Evolutionary conservation across 2,888 invertebrate genomes (phyloP), one percentile per base, ranked within the genome.

Genomic region (Himalopsyche japonica): DNA sequence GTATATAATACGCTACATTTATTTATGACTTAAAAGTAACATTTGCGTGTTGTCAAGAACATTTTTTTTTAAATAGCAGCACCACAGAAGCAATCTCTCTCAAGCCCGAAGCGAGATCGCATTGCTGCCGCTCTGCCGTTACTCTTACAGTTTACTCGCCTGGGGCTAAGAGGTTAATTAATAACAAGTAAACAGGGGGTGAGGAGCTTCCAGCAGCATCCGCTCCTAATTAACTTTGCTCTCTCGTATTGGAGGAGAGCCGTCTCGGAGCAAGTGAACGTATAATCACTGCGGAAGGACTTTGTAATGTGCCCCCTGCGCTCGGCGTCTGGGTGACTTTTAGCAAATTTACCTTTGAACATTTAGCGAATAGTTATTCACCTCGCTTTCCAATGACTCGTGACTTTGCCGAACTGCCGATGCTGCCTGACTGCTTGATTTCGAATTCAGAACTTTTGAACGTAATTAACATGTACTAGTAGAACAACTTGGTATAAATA

Each of bases 201-300:
- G 27, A 78, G 57, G 37, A 48, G 76, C 78, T 37, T 77, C 32
- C 32, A 57, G 37, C 83, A 49, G 85, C 83, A 85, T 86, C 86
- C 86, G 86, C 70, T 81, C 47, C 84, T 84, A 86, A 86, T 86
- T 86, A 86, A 86, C 86, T 86, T 81, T 77, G 80, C 84, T 82
- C 82, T 81, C 78, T n/a, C 37, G 24, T 20, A 43, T 48, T 48
- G 20, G 79, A 10, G 20, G 43, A 27, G 10, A 79, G 79, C 15
- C 48, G 30, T 70, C 27, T 70, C 70, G 43, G 43, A 43, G 43
- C 43, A 43, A 43, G 43, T 15, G 70, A 70, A 70, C 70, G 70
- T 27, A 70, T 70, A 70, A 70, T 70, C 70, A 27, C 70, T 70
- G 70, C 27, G 70, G 70, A 70, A 70, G 70, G 70, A 70, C 70